Base-by-base conservation (phyloP, 23 tunicate genomes). In the Halocynthia aurantium region DNA sequence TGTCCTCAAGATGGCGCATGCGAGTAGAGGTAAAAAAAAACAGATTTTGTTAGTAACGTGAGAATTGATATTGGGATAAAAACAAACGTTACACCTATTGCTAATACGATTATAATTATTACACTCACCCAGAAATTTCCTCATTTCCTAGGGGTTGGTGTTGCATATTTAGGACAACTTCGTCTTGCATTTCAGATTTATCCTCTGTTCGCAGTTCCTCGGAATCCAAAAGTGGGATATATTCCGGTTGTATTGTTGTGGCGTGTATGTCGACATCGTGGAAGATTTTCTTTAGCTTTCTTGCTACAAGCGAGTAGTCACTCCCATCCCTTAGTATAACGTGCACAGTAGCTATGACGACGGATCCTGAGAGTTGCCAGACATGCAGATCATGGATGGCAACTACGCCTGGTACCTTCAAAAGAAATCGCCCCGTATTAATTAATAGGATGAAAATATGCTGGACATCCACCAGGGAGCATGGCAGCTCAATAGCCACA, bases 281-380 rank as follows among this genome's bases (percentile, higher is more conserved):
- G 80, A 85, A 85, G 18, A 85, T 54, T 62, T 85, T 57, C 12
- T 63, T 80, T 57, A 80, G n/a, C 61, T 80, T 73, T 66, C 51
- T 22, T 15, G 84, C 80, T 9, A 76, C 55, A 52, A 55, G 73
- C 8, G 60, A 20, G 6, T 80, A 85, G 53, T 61, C 65, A 80
- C 72, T 69, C 8, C 53, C 73, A 0, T 73, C 53, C 52, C 60
- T 80, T 83, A 85, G 40, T 11, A 76, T 65, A 19, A 85, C 75
- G 73, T 85, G 90, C 10, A 83, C 90, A n/a, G 90, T 81, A 0
- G 84, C 90, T n/a, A 85, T 80, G 15, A 55, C 67, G 60, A 78
- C 22, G 65, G 73, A 63, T 2, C 90, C 84, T 0, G 84, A 72
- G 7, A 85, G 64, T 62, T 84, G 88, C 88, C 88, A 84, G 19